Evolutionary conservation across 2,888 invertebrate genomes (phyloP), one percentile per base, ranked within the genome.

Genomic region (Melieria picta): DNA sequence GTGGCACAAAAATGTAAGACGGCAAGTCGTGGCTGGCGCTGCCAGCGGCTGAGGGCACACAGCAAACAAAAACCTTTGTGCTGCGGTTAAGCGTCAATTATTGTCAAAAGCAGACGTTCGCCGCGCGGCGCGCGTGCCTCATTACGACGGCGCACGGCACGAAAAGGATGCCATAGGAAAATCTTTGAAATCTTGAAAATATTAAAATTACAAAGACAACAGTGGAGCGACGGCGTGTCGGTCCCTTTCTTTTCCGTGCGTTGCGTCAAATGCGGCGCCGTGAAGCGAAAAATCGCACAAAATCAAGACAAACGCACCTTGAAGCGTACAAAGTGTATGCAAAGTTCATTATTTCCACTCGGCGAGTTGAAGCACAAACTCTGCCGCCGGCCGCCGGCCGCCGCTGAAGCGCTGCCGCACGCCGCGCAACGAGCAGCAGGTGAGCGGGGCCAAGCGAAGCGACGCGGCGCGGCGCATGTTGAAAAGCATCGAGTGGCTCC

Each of bases 81-180:
- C 43, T 62, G 46, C n/a, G 45, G 9, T 30, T 65, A 60, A 68
- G 56, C 71, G 73, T 73, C 71, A 73, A 71, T 73, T 73, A 71
- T 73, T 70, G 71, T 71, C 73, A 72, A 48, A 61, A 62, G 43
- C 71, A 73, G 73, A 68, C 65, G 65, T 47, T 65, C 66, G 61
- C 66, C 16, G 11, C 16, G 45, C 60, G 55, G 43, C 43, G 30
- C 42, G 16, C 4, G 11, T 13, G 52, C 7, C 52, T 9, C 52
- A 52, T 7, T 10, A 42, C 13, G n/a, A 52, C n/a, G 10, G 11
- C 13, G 52, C 48, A 13, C 55, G n/a, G 11, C 11, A 63, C 30
- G 30, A 61, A 47, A 62, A 65, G 56, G 45, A 58, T 58, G 55
- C 55, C 11, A 60, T 60, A 74, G 70, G 69, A 77, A 46, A 45